Percentiles rank a stretch among this genome's conserved stretches.
Evolutionary conservation across 1,140 invertebrate species (phyloP).

Genomic region (Drosophila bipectinata): DNA sequence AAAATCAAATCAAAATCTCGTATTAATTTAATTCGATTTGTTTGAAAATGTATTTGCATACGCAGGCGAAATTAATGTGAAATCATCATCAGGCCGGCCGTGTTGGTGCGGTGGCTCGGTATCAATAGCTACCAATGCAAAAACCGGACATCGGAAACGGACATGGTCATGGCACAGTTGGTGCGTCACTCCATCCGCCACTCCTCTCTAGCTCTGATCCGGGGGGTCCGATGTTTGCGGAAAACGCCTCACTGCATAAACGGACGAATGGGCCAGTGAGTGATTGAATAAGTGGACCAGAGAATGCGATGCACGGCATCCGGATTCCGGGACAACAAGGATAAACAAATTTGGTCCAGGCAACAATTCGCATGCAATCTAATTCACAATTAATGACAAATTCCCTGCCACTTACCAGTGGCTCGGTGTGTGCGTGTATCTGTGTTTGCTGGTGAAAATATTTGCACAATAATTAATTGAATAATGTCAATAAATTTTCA

Average conservation of each 20-base stretch:
- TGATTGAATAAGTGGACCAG: conserved; percentile 25
- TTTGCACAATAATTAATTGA: conserved; percentile 84
- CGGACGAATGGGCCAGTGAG: conserved; percentile 48
- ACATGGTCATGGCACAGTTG: conserved; percentile 64
- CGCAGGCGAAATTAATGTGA: conserved; percentile 77
- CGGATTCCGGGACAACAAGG: conserved; percentile 31
- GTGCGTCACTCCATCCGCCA: conserved; percentile 20
- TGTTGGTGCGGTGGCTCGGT: conserved; percentile 1
- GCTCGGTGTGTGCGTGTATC: conserved; percentile 21
- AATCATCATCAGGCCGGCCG: conserved; percentile 41
- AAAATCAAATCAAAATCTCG: conserved; percentile 67
- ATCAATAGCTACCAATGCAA: conserved; percentile 52
- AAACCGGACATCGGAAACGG: conserved; percentile 59
- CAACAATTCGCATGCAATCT: conserved; percentile 76
- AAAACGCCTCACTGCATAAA: conserved; percentile 71
- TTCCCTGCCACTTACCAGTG: conserved; percentile 74
- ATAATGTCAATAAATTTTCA: conserved; percentile 84
- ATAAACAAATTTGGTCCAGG: conserved; percentile 57
- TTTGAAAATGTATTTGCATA: conserved; percentile 80
- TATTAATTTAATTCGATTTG: conserved; percentile 80
- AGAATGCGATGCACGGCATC: conserved; percentile 12
- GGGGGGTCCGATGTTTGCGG: conserved; percentile 45
- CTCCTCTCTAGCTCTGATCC: conserved; percentile 1
- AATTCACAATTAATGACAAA: conserved; percentile 82
- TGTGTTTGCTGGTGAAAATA: conserved; percentile 73